Conservation (phyloP, 2,113 vertebrate species). For the Athene cunicularia region DNA sequence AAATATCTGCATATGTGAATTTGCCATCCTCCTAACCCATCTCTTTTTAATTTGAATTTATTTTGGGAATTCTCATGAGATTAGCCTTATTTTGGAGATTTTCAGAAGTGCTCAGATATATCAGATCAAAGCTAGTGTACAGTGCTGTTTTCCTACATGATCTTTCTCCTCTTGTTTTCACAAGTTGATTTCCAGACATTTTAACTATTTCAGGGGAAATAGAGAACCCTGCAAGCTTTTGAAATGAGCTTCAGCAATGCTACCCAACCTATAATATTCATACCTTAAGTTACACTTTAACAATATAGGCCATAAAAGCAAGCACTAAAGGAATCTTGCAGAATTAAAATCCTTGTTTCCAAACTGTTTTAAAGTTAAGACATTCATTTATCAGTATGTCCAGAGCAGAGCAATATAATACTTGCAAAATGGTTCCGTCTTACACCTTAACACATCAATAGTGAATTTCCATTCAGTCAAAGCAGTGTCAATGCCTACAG, state of each 20-base stretch:
- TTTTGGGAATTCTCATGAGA: not conserved
- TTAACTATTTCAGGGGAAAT: not conserved
- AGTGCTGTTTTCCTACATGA: not conserved
- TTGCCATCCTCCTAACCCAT: not conserved
- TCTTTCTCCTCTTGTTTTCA: not conserved
- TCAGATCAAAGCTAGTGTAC: not conserved
- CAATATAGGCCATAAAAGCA: not conserved
- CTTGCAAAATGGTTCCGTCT: not conserved
- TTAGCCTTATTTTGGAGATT: not conserved
- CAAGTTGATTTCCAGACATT: not conserved
- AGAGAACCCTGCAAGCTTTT: not conserved
- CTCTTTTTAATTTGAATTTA: not conserved
- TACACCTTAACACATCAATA: not conserved
- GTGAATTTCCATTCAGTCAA: not conserved
- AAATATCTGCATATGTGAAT: not conserved
- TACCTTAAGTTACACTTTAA: not conserved
- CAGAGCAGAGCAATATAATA: not conserved
- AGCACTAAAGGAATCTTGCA: not conserved
- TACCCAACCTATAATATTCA: no score
- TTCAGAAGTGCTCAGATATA: not conserved
- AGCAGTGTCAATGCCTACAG: not conserved
- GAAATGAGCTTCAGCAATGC: not conserved
- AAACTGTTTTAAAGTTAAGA: not conserved
- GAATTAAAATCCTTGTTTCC: not conserved
- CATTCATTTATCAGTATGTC: not conserved